Conservation (phyloP, 2,113 vertebrate genomes). For the Oncorhynchus tshawytscha region DNA sequence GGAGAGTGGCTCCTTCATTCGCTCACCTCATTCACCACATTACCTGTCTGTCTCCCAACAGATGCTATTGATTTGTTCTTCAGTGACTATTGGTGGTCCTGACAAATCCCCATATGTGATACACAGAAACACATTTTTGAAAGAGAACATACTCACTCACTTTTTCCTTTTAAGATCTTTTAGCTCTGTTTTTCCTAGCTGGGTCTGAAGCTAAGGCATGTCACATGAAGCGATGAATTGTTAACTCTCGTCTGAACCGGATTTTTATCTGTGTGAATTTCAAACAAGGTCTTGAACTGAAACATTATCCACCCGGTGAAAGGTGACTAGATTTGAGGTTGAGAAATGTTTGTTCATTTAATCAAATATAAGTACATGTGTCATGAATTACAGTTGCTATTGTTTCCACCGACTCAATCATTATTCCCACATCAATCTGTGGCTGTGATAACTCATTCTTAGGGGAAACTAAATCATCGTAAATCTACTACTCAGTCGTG, state of each 20-base stretch:
- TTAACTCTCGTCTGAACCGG: slow-evolving; percentile 33
- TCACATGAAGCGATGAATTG: slow-evolving; percentile 13
- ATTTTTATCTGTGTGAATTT: too few species aligned
- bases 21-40: too few species aligned
- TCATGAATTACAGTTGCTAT: background rate
- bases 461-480: slow-evolving; percentile 23
- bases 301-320: background rate
- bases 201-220: slow-evolving; percentile 20
- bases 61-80: too few species aligned
- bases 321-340: slow-evolving; percentile 17
- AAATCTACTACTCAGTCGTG: slow-evolving; percentile 30
- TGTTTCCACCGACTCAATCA: background rate
- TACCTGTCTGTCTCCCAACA: too few species aligned
- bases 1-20: too few species aligned
- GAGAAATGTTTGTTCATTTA: background rate
- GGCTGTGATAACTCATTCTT: slow-evolving; percentile 6
- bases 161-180: background rate
- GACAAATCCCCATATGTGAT: too few species aligned
- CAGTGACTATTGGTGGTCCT: too few species aligned
- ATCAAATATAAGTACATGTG: too few species aligned
- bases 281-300: too few species aligned
- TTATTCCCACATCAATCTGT: slow-evolving; percentile 3
- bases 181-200: background rate
- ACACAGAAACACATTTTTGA: too few species aligned
- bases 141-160: too few species aligned